Percentiles rank a stretch among this genome's conserved stretches.
Evolutionary conservation across 2,888 invertebrate species (phyloP).

Genomic region (Tricholauxania praeusta): DNA sequence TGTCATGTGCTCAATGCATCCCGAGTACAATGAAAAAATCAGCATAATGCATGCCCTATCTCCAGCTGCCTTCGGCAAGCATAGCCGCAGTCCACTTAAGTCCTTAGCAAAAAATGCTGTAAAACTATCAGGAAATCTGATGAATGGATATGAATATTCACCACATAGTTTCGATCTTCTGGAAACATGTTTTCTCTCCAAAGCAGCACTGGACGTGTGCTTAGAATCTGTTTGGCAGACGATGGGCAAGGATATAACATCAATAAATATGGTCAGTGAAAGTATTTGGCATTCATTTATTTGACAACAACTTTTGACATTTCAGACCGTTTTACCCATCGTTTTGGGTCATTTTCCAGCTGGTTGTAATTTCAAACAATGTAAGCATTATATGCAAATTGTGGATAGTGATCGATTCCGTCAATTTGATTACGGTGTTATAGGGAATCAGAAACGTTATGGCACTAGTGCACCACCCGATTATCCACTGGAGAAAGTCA

Average conservation of each 20-base stretch:
- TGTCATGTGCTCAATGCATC: constrained; percentile 67
- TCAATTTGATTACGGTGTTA: constrained; percentile 69
- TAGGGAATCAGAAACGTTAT: constrained; percentile 68
- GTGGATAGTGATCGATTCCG: constrained; percentile 60
- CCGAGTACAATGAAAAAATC: constrained; percentile 71
- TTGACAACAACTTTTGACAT: constrained; percentile 33
- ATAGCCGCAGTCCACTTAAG: constrained; percentile 61
- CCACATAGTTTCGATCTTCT: constrained; percentile 37
- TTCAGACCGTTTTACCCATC: constrained; percentile 72
- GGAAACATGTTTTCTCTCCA: constrained; percentile 47
- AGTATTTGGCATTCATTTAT: too few relatives aligned
- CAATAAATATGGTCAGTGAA: constrained; percentile 66
- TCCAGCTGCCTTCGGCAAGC: constrained; percentile 69
- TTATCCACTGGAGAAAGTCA: constrained; percentile 68
- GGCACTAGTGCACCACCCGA: constrained; percentile 68
- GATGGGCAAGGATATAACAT: constrained; percentile 66
- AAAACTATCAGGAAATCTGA: too few relatives aligned
- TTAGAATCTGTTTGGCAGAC: constrained; percentile 68
- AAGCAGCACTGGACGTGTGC: constrained; percentile 47
- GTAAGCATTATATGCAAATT: constrained; percentile 71
- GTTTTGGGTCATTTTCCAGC: constrained; percentile 74
- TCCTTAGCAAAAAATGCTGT: too few relatives aligned
- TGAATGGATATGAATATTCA: constrained; percentile 52
- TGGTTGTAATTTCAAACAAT: constrained; percentile 70
- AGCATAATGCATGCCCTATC: constrained; percentile 69